phyloP scores from a whole-genome alignment of 2,113 vertebrate species.

The Puma concolor region DNA sequence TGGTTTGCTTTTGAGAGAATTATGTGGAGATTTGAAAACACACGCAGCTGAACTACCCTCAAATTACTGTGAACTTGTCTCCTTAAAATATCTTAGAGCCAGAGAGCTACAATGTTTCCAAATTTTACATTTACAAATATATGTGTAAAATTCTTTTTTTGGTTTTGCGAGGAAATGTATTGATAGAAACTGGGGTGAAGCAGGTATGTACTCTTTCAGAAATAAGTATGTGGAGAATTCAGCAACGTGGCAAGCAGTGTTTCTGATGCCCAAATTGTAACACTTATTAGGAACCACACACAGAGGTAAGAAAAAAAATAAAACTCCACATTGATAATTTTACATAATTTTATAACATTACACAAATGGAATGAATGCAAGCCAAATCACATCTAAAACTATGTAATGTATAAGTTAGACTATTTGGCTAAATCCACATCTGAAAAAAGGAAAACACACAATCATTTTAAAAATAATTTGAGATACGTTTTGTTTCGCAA shows the following conservation, averaged over 20 bases:
- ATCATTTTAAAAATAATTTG: constrained; percentile 50
- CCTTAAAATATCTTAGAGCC: constrained; percentile 16
- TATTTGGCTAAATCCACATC: background rate
- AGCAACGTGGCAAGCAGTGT: background rate
- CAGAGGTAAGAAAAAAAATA: background rate
- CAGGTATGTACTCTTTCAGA: background rate
- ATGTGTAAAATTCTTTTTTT: background rate
- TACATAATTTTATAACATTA: background rate
- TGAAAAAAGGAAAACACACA: background rate
- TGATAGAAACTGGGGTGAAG: background rate
- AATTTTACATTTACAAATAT: background rate
- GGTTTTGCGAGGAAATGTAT: background rate
- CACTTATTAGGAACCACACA: background rate
- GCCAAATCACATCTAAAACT: background rate
- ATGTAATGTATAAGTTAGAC: background rate
- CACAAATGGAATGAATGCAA: background rate
- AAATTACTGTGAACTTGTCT: background rate
- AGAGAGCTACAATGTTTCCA: background rate
- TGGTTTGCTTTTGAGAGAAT: background rate
- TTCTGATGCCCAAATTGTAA: background rate
- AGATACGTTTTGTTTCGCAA: background rate
- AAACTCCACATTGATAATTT: background rate
- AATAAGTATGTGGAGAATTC: background rate
- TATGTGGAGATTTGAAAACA: constrained; percentile 4
- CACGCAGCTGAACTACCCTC: background rate